Conservation (phyloP, 2,888 invertebrate species). For the Synergus japonicus region DNA sequence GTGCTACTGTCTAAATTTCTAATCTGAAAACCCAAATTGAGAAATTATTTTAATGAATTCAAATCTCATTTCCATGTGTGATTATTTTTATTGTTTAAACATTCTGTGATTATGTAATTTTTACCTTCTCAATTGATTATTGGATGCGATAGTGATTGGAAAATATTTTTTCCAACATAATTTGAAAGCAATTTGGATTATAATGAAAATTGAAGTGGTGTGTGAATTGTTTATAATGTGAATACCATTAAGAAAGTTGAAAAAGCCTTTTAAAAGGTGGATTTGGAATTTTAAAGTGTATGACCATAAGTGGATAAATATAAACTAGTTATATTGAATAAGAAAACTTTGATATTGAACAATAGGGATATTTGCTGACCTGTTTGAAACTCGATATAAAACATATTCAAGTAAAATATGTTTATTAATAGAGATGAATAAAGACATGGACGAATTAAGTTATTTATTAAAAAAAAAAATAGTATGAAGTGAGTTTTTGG, state of each 20-base stretch:
- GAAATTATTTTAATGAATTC: neutral
- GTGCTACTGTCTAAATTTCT: neutral
- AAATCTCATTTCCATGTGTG: neutral
- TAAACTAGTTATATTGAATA: neutral
- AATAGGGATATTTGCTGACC: neutral
- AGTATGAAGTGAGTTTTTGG: neutral
- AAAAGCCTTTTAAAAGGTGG: neutral
- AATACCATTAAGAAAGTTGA: neutral
- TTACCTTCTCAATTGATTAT: neutral
- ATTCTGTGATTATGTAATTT: neutral
- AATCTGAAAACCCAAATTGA: neutral
- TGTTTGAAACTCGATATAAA: neutral
- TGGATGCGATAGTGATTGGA: neutral
- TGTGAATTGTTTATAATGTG: neutral
- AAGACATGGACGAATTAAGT: neutral
- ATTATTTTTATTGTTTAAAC: neutral
- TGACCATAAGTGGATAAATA: neutral
- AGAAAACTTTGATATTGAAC: neutral
- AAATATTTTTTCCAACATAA: neutral
- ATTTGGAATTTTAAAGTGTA: neutral
- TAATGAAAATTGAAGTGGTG: neutral
- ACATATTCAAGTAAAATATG: neutral
- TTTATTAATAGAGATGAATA: neutral
- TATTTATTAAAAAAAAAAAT: neutral
- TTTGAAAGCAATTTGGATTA: neutral